A percentile compares a stretch with the other conserved stretches of the same genome.
Conservation (phyloP, 2,888 invertebrate genomes). For the Ectobius pallidus region DNA sequence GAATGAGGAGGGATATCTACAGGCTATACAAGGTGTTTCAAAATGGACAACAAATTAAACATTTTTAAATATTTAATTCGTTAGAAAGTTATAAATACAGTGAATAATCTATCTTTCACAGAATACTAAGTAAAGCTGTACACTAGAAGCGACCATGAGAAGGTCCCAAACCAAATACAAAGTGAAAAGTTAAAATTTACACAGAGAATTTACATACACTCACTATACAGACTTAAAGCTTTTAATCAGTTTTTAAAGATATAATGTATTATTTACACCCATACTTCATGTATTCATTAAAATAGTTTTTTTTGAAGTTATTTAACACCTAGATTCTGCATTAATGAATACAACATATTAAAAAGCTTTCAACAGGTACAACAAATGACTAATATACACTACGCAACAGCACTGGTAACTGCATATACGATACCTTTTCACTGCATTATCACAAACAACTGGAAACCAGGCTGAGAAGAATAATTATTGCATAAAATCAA, state of each 20-base stretch:
- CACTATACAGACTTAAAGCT: constrained; percentile 17
- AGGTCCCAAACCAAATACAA: constrained; percentile 5
- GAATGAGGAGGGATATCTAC: too few relatives aligned
- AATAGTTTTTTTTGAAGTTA: not conserved
- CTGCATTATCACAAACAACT: not conserved
- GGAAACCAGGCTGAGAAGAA: not conserved
- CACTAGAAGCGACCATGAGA: not conserved
- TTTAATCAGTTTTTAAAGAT: not conserved
- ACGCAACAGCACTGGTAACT: not conserved
- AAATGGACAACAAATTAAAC: not conserved
- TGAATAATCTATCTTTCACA: not conserved
- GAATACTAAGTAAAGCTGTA: constrained; percentile 5
- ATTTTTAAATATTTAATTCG: not conserved
- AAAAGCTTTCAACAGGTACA: constrained; percentile 18
- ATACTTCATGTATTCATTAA: not conserved
- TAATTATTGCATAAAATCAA: not conserved
- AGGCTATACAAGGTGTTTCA: too few relatives aligned
- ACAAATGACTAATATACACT: constrained; percentile 18
- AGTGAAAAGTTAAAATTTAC: not conserved
- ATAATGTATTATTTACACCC: constrained; percentile 21
- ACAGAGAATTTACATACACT: not conserved
- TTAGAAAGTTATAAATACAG: constrained; percentile 4
- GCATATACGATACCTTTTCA: not conserved
- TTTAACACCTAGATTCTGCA: not conserved
- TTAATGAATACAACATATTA: not conserved